Evolutionary conservation across 2,113 vertebrate species (phyloP).

Genomic region (Anoura caudifer): DNA sequence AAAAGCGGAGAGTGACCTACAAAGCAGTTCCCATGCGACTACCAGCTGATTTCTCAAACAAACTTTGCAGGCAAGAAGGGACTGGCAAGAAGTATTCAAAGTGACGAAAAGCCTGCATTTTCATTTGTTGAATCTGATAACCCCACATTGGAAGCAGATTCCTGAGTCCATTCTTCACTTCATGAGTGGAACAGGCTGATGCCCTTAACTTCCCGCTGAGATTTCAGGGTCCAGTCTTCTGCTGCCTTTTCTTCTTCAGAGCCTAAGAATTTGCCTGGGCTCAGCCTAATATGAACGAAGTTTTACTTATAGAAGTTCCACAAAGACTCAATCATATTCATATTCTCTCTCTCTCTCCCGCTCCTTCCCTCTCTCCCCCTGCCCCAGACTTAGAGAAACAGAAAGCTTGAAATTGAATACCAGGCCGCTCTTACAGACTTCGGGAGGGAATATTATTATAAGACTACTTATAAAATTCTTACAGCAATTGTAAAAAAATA

Average conservation of each 20-base stretch:
- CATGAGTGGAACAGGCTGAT: background rate
- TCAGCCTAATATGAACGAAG: background rate
- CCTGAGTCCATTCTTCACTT: background rate
- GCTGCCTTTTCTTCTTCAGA: background rate
- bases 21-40: too few relatives aligned
- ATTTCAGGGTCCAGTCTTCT: background rate
- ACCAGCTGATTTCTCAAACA: too few relatives aligned
- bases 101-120: background rate
- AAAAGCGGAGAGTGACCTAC: too few relatives aligned
- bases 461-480: constrained; percentile 52
- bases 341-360: background rate
- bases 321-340: background rate
- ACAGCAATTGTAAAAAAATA: constrained; percentile 20
- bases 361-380: background rate
- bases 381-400: background rate
- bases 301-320: constrained; percentile 6
- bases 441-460: background rate
- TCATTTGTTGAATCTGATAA: background rate
- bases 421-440: background rate
- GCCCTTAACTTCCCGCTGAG: background rate
- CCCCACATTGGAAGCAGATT: background rate
- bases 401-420: background rate
- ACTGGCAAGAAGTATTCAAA: too few relatives aligned
- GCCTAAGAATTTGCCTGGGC: background rate
- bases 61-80: too few relatives aligned